These are phyloP conservation scores for Hemaris fuciformis DNA, from an alignment of 2,888 invertebrate genomes.

Conservation along the genomic window DNA sequence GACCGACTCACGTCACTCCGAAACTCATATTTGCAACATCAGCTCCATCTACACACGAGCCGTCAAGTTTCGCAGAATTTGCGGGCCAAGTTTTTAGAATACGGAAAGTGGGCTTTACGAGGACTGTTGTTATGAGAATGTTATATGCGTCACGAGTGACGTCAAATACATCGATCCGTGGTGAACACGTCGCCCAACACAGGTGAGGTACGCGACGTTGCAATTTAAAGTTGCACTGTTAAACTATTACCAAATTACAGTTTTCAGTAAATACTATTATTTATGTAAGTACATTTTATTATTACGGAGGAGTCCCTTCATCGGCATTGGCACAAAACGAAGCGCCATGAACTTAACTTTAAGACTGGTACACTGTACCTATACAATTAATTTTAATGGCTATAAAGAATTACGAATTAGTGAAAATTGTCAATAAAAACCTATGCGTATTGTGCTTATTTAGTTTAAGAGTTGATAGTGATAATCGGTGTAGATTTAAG, in stretches of 20 bases:
- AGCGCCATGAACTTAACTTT: too few species aligned
- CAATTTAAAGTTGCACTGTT: background rate
- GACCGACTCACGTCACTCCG: background rate
- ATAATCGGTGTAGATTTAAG: background rate
- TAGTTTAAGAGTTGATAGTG: too few species aligned
- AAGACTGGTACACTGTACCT: too few species aligned
- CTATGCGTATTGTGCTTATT: too few species aligned
- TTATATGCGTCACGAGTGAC: slow-evolving; percentile 38
- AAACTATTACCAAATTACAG: background rate
- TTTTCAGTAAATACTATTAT: background rate
- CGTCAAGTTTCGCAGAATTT: background rate
- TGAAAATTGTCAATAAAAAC: too few species aligned
- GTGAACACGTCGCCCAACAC: slow-evolving; percentile 15
- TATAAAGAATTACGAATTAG: too few species aligned
- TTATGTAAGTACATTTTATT: background rate
- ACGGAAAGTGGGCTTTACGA: background rate
- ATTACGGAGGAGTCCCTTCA: too few species aligned
- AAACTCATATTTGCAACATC: background rate
- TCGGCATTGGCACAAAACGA: too few species aligned
- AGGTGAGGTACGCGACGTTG: background rate
- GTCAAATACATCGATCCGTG: slow-evolving; percentile 41
- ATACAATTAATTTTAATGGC: too few species aligned
- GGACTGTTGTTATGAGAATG: slow-evolving; percentile 13
- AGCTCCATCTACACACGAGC: background rate
- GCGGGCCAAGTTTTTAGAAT: background rate